These are phyloP conservation scores for Lasius platythorax DNA, from an alignment of 2,888 invertebrate genomes.

Conservation along the genomic window DNA sequence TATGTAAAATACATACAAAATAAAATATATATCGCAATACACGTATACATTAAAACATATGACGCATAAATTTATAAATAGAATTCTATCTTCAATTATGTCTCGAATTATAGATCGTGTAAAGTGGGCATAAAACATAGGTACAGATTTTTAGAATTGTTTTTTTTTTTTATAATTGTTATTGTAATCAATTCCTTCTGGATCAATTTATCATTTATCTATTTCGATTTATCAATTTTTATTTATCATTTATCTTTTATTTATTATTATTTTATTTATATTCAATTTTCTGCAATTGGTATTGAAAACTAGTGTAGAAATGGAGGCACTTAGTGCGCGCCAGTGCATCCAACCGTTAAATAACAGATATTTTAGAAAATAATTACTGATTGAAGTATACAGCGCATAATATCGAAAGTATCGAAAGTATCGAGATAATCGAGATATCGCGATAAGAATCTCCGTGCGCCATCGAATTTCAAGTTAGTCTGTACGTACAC, in stretches of 20 bases:
- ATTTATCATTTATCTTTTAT: neutral
- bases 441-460: neutral
- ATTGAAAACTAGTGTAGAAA: neutral
- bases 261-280: neutral
- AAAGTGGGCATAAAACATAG: too few relatives aligned
- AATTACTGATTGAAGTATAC: neutral
- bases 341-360: neutral
- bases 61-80: too few relatives aligned
- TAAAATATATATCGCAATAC: too few relatives aligned
- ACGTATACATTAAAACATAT: too few relatives aligned
- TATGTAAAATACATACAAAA: too few relatives aligned
- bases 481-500: neutral
- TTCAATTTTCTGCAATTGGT: neutral
- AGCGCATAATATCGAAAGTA: neutral
- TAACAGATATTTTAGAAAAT: neutral
- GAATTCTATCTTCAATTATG: too few relatives aligned
- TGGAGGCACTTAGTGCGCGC: neutral
- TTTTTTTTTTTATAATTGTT: neutral
- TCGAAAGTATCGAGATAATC: neutral
- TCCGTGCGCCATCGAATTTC: neutral
- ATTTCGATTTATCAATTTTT: neutral
- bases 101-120: too few relatives aligned
- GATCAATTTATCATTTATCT: too few relatives aligned
- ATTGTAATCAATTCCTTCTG: too few relatives aligned
- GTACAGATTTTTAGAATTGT: too few relatives aligned